phyloP scores from a whole-genome alignment of 2,888 invertebrate species.

The Labia minor region DNA sequence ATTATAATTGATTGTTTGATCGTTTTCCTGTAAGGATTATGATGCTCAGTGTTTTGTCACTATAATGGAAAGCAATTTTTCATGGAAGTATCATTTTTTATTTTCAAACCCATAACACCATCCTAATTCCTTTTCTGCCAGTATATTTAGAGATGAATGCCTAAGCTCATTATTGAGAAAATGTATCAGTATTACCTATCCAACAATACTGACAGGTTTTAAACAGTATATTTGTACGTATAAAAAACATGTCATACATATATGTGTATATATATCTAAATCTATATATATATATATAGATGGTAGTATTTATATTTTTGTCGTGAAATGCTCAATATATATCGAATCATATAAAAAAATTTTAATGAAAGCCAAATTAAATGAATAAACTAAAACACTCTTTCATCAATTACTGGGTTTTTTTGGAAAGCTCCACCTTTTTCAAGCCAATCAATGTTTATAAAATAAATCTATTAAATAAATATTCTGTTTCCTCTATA shows the following conservation, averaged over 20 bases:
- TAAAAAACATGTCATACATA: background rate
- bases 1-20: slow-evolving; percentile 28
- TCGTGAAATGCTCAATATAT: slow-evolving; percentile 8
- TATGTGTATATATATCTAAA: no score
- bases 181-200: slow-evolving; percentile 5
- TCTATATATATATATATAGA: background rate
- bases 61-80: slow-evolving; percentile 32
- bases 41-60: slow-evolving; percentile 33
- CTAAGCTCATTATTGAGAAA: background rate
- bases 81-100: slow-evolving; percentile 27
- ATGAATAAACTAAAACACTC: background rate
- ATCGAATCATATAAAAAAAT: background rate
- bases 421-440: background rate
- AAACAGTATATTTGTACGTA: slow-evolving; percentile 3
- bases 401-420: background rate
- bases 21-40: slow-evolving; percentile 31
- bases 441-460: background rate
- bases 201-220: background rate
- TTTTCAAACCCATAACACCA: slow-evolving; percentile 14
- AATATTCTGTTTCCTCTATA: background rate
- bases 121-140: slow-evolving; percentile 17
- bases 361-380: background rate
- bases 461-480: background rate
- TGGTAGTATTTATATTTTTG: slow-evolving; percentile 13
- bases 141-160: slow-evolving; percentile 13